phyloP scores from a whole-genome alignment of 2,113 vertebrate genomes.

The Emydura subglobosa region DNA sequence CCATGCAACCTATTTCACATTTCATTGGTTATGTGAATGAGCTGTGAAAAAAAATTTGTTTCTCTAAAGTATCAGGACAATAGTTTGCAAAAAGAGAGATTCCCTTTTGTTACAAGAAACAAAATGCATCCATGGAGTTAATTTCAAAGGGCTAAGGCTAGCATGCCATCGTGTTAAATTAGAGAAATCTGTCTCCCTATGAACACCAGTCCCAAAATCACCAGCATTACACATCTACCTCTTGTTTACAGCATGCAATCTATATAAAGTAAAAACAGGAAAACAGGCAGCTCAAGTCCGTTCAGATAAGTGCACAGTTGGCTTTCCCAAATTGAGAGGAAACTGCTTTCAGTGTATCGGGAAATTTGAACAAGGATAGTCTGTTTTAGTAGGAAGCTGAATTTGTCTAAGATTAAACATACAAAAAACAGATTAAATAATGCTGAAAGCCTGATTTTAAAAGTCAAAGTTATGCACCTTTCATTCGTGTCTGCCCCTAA shows the following conservation, averaged over 20 bases:
- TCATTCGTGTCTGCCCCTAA: not conserved
- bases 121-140: conserved; percentile 33
- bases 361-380: conserved; percentile 41
- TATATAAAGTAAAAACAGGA: conserved; percentile 61
- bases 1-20: conserved; percentile 72
- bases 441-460: not conserved
- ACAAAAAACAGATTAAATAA: not conserved
- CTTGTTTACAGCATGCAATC: conserved; percentile 51
- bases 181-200: not conserved
- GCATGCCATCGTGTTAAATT: not conserved
- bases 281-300: conserved; percentile 5
- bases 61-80: conserved; percentile 53
- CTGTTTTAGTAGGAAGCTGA: conserved; percentile 47
- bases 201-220: not conserved
- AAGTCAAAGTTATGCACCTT: not conserved
- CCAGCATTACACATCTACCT: not conserved
- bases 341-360: conserved; percentile 29
- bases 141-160: conserved; percentile 14
- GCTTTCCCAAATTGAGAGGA: conserved; percentile 61
- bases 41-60: conserved; percentile 71
- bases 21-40: conserved; percentile 64
- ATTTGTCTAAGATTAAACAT: conserved; percentile 9
- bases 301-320: conserved; percentile 47
- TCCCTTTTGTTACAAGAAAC: conserved; percentile 16
- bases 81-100: not conserved